These are phyloP conservation scores for Hirtodrosophila duncani DNA, from an alignment of 2,888 invertebrate genomes.

Conservation along the genomic window DNA sequence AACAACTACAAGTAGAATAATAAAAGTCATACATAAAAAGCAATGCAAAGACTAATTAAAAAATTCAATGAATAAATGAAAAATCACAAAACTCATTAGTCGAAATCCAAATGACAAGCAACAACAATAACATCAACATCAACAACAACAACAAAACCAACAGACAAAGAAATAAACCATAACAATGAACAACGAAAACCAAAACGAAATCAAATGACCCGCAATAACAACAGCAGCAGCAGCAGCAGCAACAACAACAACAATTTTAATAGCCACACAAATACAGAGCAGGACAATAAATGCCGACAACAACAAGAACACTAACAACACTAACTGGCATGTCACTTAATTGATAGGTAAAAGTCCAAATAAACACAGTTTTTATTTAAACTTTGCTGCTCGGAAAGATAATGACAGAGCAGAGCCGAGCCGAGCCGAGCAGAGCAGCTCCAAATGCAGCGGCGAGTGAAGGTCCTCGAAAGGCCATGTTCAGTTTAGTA, in stretches of 20 bases:
- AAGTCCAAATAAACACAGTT: background rate
- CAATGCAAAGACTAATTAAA: constrained; percentile 65
- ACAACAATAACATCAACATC: constrained; percentile 16
- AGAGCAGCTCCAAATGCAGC: too few relatives aligned
- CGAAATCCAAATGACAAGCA: constrained; percentile 39
- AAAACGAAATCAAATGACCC: constrained; percentile 38
- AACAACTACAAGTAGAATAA: constrained; percentile 5
- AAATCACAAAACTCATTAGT: constrained; percentile 71
- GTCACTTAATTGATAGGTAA: constrained; percentile 27
- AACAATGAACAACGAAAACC: constrained; percentile 2
- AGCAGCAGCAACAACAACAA: constrained; percentile 26
- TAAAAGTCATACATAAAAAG: constrained; percentile 41
- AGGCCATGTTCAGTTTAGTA: too few relatives aligned
- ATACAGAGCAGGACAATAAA: constrained; percentile 12
- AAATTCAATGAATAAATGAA: constrained; percentile 69
- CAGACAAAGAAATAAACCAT: constrained; percentile 21
- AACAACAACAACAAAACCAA: constrained; percentile 31
- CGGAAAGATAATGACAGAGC: too few relatives aligned
- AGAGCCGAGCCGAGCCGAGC: too few relatives aligned
- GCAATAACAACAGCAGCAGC: background rate
- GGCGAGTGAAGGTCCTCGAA: too few relatives aligned
- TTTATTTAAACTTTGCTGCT: too few relatives aligned
- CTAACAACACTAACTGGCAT: background rate
- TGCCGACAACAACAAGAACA: constrained; percentile 11
- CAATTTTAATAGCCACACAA: constrained; percentile 24